phyloP scores from a whole-genome alignment of 2,797 vertebrate genomes.

The Molossus molossus region DNA sequence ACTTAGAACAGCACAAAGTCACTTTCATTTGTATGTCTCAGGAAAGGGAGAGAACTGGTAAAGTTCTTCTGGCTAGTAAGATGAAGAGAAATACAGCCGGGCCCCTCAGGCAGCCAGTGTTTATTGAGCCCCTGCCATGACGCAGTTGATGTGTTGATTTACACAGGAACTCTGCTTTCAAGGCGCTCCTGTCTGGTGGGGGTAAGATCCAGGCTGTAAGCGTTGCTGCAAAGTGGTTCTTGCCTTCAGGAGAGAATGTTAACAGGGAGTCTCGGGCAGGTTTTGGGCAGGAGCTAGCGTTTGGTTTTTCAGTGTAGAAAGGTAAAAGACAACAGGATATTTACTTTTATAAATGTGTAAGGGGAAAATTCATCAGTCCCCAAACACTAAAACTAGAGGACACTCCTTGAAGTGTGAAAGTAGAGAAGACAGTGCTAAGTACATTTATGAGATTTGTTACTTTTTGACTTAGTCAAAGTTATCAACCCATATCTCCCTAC shows the following conservation, averaged over 20 bases:
- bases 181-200: neutral
- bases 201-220: neutral
- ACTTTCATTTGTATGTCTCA: neutral
- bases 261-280: neutral
- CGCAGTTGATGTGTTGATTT: neutral
- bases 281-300: neutral
- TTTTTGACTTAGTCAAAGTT: neutral
- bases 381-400: constrained; percentile 17
- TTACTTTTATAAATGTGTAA: neutral
- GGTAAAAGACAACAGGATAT: neutral
- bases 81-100: neutral
- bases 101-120: neutral
- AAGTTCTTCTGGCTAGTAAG: neutral
- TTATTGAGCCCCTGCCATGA: neutral
- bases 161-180: neutral
- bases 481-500: neutral
- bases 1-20: neutral
- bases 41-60: neutral
- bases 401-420: neutral
- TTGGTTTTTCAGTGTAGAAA: constrained; percentile 46
- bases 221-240: neutral
- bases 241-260: neutral
- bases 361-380: neutral
- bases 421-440: neutral
- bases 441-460: neutral